Base-by-base conservation (phyloP, 2,888 invertebrate species). In the Sisyra terminalis region DNA sequence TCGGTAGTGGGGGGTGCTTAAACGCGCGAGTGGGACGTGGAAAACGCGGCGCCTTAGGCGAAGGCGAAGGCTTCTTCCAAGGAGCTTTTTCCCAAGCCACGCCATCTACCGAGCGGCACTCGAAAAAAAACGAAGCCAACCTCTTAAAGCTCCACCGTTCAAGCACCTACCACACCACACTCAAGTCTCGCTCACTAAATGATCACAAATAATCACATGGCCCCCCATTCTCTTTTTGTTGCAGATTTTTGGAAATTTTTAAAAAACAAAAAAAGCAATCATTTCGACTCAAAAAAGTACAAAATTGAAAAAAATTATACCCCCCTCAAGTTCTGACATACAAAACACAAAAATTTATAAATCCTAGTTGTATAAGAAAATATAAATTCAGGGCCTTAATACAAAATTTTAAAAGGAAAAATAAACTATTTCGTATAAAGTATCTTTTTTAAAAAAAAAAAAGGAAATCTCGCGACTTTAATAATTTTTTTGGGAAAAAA, bases 401-500 rank as follows among this genome's bases (percentile, higher is more conserved):
- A 32, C 15, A 5, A 37, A 37, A 18, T 17, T 16, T 18, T 37
- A 9, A 37, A 37, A 37, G 15, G 3, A 37, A 37, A 37, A 39
- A 39, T 29, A 15, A 40, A 29, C 8, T 30, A 40, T 40, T 40
- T 40, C 30, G 29, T 29, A 17, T 29, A 14, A 29, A 39, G 24
- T 24, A 38, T 17, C 16, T 38, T 38, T 16, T 38, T 16, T 11
- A 38, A 37, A 38, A 38, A 7, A 15, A 7, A 38, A 17, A 38
- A n/a, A n/a, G n/a, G n/a, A n/a, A 14, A 10, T 38, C 15, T 38
- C 16, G 18, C 29, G 24, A 18, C 29, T n/a, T n/a, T 30, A 15
- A 29, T 30, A 29, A 30, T 9, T 40, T 37, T 37, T 11, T 15
- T 17, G 10, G n/a, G 14, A 15, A 8, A 36, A 36, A 36, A 36